Evolutionary conservation across 2,113 vertebrate species (phyloP), one percentile per base, ranked within the genome.

Genomic region (Romanogobio albipinnatus): DNA sequence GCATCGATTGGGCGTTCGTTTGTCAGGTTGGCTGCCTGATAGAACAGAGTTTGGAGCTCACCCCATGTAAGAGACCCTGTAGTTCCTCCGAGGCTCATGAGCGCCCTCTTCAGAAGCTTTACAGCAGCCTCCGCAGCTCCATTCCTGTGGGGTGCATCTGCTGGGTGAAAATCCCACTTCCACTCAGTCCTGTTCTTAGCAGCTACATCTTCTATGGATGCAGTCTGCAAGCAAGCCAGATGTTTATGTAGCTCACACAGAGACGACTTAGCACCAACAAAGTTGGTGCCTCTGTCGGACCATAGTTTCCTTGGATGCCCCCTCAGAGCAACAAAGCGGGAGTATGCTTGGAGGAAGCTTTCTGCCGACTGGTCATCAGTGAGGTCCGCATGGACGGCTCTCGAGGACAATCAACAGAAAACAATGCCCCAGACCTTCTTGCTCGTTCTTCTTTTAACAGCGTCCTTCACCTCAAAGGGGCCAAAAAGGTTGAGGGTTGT

Each of bases 391-490:
- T 75, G 81, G 29, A 83, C 51, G 1, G 82, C 82, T 74, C 81
- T 74, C 3, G 82, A 83, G 13, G 82, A 53, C 82, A 83, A 61
- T 24, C 70, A 83, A 39, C 82, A 83, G 56, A 58, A 83, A 33
- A 75, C 70, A 53, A 83, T 73, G 3, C 82, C 82, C 68, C 82
- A 83, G 51, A 83, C 82, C 53, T 83, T 83, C 56, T 83, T 83
- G 1, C 70, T 73, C 15, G 82, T 75, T n/a, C 82, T 75, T 47
- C 70, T 75, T 73, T 75, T 83, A 39, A 83, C 70, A 83, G 82
- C 13, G 15, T 78, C 76, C n/a, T 78, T 78, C 49, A 78, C 49
- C 49, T 78, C 56, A 5, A 78, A 78, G 29, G 76, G 76, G 56
- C 76, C 76, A 59, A 78, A 78, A n/a, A 78, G 76, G 26, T 78